phyloP scores from a whole-genome alignment of 2,888 invertebrate genomes.

The Itoplectis maculator region DNA sequence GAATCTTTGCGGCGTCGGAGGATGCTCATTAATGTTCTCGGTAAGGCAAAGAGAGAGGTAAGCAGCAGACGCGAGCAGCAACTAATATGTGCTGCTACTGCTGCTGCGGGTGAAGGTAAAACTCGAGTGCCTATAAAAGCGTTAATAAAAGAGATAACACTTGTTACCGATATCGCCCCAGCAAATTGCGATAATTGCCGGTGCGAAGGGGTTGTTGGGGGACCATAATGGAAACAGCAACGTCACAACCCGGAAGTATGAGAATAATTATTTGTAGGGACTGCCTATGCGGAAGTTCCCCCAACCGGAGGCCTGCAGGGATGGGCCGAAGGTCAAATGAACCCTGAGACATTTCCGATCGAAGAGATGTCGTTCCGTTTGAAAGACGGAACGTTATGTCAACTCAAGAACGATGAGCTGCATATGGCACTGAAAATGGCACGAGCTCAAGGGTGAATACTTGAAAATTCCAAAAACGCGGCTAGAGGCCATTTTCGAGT shows the following conservation, averaged over 20 bases:
- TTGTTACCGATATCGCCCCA: no score
- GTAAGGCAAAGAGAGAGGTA: background rate
- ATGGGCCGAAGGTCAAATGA: slow-evolving; percentile 89
- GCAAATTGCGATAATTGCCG: no score
- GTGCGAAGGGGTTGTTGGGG: background rate
- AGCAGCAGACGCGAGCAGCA: background rate
- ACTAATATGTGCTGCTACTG: no score
- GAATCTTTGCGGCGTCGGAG: slow-evolving; percentile 2
- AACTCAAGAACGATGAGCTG: slow-evolving; percentile 86
- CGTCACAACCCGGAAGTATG: no score
- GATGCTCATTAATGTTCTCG: slow-evolving; percentile 5
- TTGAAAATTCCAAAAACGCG: no score
- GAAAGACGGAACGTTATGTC: slow-evolving; percentile 85
- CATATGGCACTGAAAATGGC: slow-evolving; percentile 89
- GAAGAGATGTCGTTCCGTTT: slow-evolving; percentile 86
- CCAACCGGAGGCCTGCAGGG: slow-evolving; percentile 85
- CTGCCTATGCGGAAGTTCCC: background rate
- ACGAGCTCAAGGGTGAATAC: slow-evolving; percentile 88
- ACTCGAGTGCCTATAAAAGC: background rate
- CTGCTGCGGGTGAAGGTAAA: background rate
- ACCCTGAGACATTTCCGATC: slow-evolving; percentile 88
- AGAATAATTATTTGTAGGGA: background rate
- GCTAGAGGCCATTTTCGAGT: no score
- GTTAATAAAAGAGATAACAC: no score
- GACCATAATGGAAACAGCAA: no score